Percentiles rank a stretch among this genome's conserved stretches.
phyloP scores from a whole-genome alignment of 2,888 invertebrate species.

The Melolontha melolontha region DNA sequence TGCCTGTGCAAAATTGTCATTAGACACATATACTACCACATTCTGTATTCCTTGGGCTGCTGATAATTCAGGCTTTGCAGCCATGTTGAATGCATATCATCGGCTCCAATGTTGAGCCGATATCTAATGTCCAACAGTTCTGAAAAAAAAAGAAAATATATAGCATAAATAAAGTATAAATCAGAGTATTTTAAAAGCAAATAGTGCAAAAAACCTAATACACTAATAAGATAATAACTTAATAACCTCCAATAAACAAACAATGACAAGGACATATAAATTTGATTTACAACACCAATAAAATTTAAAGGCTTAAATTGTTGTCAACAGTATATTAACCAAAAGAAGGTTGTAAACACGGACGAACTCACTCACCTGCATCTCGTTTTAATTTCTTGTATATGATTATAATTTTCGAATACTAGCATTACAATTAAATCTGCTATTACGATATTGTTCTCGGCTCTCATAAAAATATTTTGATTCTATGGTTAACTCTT shows the following conservation, averaged over 20 bases:
- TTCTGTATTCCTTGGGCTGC: conserved; percentile 68
- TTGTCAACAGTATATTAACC: conserved; percentile 33
- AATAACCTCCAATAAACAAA: conserved; percentile 24
- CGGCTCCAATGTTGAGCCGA: conserved; percentile 69
- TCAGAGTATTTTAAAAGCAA: neutral
- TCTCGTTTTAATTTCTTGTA: conserved; percentile 63
- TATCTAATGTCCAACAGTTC: conserved; percentile 62
- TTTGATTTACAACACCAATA: conserved; percentile 54
- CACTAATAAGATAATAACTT: conserved; percentile 16
- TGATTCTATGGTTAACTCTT: conserved; percentile 54
- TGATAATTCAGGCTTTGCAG: conserved; percentile 82
- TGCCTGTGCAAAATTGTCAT: conserved; percentile 69
- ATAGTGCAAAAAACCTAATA: conserved; percentile 14
- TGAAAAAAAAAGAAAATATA: conserved; percentile 52
- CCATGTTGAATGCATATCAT: conserved; percentile 83
- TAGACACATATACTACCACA: conserved; percentile 71
- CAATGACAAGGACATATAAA: conserved; percentile 22
- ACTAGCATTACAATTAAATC: conserved; percentile 64
- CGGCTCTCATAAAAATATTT: conserved; percentile 40
- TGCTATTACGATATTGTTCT: conserved; percentile 18
- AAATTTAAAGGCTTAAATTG: conserved; percentile 52
- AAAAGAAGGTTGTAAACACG: conserved; percentile 47
- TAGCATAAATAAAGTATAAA: conserved; percentile 4
- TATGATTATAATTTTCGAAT: conserved; percentile 57
- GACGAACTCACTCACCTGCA: conserved; percentile 62